Base-by-base conservation (phyloP, 1,140 invertebrate genomes). In the Ruditapes philippinarum region DNA sequence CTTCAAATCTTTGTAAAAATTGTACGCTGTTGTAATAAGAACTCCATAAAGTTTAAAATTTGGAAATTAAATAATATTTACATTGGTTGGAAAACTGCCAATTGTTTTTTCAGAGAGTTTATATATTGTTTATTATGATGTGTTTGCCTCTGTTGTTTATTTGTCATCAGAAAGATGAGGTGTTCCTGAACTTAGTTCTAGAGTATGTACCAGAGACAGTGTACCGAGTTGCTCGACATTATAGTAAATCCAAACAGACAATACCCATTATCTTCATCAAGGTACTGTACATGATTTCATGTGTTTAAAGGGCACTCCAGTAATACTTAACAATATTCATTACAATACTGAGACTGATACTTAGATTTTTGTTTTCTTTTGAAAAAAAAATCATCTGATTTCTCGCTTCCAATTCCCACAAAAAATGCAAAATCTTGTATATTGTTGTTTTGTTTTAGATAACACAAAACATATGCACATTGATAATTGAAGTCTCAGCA, bases 181-280 rank as follows among this genome's bases (percentile, higher is more conserved):
- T 99, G 96, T 99, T 99, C 97, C 97, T 99, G 96, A 99, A 99
- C 97, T 97, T 99, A 97, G 99, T 99, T 96, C 97, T 99, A 97
- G 99, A 99, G 97, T 99, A 98, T 97, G 99, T 99, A 96, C 99
- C 99, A 87, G 99, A 99, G 97, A 99, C 99, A 92, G 99, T 99
- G 96, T 99, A 99, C 97, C 99, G 99, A 97, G 98, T 99, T 94
- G 98, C 99, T 94, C 97, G 99, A 96, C 99, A 99, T 96, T 99
- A 99, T 97, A 97, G 98, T 97, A 99, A 99, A 97, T 96, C 96
- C 81, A 99, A 99, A 98, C 98, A 99, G 97, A 99, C 98, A 95
- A 99, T 99, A 97, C 99, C 99, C 68, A 93, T 94, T 86, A 98
- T 98, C 97, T 99, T 99, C 97, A 99, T 99, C 96, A 99, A 99